These are phyloP conservation scores for Eulemur rufifrons DNA, from an alignment of 2,113 vertebrate species.

Conservation along the genomic window DNA sequence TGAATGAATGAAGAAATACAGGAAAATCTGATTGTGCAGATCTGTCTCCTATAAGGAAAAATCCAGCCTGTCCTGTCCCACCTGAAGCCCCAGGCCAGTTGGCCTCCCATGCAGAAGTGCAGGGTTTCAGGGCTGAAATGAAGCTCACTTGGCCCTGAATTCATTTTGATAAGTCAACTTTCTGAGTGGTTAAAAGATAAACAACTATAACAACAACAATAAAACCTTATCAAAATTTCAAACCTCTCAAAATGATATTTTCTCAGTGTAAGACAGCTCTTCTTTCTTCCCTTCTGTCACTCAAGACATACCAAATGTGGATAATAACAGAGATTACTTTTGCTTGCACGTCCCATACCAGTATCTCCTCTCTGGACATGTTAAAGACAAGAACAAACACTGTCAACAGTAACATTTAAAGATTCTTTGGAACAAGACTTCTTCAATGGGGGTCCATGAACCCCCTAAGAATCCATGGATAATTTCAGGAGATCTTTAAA, in stretches of 20 bases:
- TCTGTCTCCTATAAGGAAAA: neutral
- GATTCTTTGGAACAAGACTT: neutral
- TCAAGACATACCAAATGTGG: neutral
- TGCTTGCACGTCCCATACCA: neutral
- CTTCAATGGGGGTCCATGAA: neutral
- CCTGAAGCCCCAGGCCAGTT: no score
- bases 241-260: constrained; percentile 21
- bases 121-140: neutral
- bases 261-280: neutral
- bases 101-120: neutral
- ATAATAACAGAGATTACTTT: neutral
- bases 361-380: neutral
- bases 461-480: neutral
- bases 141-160: neutral
- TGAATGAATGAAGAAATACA: neutral
- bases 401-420: neutral
- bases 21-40: neutral
- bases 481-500: constrained; percentile 31
- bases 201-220: neutral
- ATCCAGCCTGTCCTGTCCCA: neutral
- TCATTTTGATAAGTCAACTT: neutral
- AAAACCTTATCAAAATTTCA: neutral
- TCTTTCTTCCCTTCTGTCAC: neutral
- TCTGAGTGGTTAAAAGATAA: neutral
- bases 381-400: constrained; percentile 32